phyloP scores from a whole-genome alignment of 2,113 vertebrate species.

The Australoheros scitulus region DNA sequence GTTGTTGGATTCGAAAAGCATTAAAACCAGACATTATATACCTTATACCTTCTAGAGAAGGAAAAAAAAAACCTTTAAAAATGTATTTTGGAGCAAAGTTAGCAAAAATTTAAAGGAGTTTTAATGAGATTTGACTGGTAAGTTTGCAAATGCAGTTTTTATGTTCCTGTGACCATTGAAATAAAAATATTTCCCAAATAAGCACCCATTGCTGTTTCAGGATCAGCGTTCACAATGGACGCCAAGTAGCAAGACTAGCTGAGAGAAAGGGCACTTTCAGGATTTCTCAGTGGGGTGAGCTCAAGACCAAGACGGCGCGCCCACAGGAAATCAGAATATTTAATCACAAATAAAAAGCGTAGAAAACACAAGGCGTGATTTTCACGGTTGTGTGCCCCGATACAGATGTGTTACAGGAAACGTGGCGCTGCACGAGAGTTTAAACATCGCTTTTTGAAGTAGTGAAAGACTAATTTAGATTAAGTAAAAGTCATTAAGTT shows the following conservation, averaged over 20 bases:
- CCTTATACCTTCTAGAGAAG: neutral
- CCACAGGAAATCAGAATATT: neutral
- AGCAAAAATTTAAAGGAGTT: fast-evolving
- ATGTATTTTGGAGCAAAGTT: neutral
- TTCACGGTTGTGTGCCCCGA: neutral
- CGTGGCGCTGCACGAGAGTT: no score
- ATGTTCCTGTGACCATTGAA: fast-evolving
- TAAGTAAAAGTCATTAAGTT: conserved; percentile 3
- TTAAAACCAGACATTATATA: neutral
- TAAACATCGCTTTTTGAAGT: no score
- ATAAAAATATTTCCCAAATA: neutral
- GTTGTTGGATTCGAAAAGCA: neutral
- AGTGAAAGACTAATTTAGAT: neutral
- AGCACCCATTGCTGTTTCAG: fast-evolving
- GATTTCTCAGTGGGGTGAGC: neutral
- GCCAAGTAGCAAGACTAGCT: no score
- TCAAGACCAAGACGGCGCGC: neutral
- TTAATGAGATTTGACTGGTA: neutral
- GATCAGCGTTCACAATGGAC: no score
- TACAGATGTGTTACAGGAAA: neutral
- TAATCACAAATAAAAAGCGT: neutral
- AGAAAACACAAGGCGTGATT: neutral
- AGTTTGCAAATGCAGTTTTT: neutral
- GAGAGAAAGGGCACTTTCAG: neutral
- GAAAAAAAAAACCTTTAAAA: fast-evolving